Evolutionary conservation across 2,797 vertebrate species (phyloP).

Genomic region (Enteromius radiatus): DNA sequence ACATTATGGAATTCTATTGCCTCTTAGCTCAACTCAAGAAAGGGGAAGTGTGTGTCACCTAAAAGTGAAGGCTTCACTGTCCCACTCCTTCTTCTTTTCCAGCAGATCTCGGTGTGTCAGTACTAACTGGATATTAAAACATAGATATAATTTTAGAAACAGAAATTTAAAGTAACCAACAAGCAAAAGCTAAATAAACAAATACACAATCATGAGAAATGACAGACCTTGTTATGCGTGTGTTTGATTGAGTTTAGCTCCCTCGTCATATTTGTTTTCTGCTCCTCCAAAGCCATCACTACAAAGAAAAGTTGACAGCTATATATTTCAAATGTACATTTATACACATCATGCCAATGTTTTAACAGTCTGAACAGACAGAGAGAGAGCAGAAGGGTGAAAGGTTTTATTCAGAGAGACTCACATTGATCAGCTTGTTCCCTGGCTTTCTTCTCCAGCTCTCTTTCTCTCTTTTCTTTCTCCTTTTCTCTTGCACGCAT

Average conservation of each 20-base stretch:
- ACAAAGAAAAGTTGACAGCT: neutral
- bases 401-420: conserved; percentile 41
- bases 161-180: neutral
- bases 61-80: conserved; percentile 72
- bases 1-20: conserved; percentile 3
- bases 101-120: conserved; percentile 73
- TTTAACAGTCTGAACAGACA: neutral
- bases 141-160: conserved; percentile 10
- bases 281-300: conserved; percentile 76
- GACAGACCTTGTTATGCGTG: conserved; percentile 78
- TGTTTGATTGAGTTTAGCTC: conserved; percentile 75
- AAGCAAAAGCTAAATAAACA: neutral
- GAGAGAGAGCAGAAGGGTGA: neutral
- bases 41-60: conserved; percentile 68
- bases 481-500: conserved; percentile 77
- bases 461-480: conserved; percentile 74
- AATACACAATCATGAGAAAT: neutral
- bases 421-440: conserved; percentile 82
- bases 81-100: conserved; percentile 78
- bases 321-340: neutral
- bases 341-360: neutral
- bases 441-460: conserved; percentile 81
- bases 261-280: conserved; percentile 71
- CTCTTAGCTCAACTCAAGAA: neutral
- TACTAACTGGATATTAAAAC: conserved; percentile 70